Evolutionary conservation across 1,140 invertebrate species (phyloP).

Genomic region (Hypsibius dujardini): DNA sequence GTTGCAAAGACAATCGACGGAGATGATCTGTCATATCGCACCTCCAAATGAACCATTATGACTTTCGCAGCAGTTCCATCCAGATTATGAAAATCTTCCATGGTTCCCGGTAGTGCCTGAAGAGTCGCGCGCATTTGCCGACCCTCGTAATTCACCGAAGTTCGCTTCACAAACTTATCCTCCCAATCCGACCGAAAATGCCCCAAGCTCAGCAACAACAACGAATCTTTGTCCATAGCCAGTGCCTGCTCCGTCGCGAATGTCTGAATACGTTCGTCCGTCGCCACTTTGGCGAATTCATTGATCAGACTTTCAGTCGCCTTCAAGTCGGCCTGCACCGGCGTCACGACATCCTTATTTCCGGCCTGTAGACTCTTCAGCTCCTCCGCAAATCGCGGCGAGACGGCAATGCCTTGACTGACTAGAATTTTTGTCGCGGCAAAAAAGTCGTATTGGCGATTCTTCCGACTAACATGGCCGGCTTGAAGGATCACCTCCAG

Average conservation of each 20-base stretch:
- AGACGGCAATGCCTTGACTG: neutral
- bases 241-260: neutral
- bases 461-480: too few species aligned
- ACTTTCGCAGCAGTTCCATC: conserved; percentile 3
- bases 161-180: neutral
- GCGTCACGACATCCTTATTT: neutral
- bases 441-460: too few species aligned
- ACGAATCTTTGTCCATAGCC: neutral
- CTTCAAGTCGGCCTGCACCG: neutral
- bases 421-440: too few species aligned
- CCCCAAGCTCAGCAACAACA: neutral
- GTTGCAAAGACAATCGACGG: neutral
- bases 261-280: neutral
- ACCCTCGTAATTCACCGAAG: neutral
- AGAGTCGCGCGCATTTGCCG: neutral
- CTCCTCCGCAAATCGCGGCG: neutral
- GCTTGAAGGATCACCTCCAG: neutral
- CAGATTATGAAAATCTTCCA: conserved; percentile 14
- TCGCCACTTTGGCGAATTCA: neutral
- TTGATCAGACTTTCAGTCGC: neutral
- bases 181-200: neutral
- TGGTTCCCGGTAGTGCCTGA: neutral
- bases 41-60: conserved; percentile 4
- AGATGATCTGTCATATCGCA: neutral
- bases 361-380: neutral